Base-by-base conservation (phyloP, 2,113 vertebrate genomes). In the Gopherus evgoodei region DNA sequence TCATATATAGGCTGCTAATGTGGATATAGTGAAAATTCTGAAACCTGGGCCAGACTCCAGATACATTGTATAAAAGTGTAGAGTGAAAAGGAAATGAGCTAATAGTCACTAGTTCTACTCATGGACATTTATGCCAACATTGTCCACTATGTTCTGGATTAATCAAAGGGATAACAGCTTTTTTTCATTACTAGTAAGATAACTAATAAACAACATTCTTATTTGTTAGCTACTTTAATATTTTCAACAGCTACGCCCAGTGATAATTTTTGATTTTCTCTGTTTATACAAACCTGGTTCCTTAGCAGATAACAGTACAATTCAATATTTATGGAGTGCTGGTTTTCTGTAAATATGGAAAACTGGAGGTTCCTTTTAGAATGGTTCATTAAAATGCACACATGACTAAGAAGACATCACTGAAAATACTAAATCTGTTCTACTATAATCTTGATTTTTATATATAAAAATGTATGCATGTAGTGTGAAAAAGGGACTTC, bases 161-260 rank as follows among this genome's bases (percentile, higher is more conserved):
- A 97, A 96, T 97, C 94, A 97, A 96, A 97, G 52, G 84, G 5
- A 1, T 97, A 97, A 95, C 97, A 97, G 96, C 94, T 96, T 97
- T 96, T 89, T 97, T 95, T 97, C 96, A 97, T 97, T 97, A 96
- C 92, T 89, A 82, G 96, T 94, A 92, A 93, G 95, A 95, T 97
- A 97, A 96, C 93, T 93, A 97, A 96, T 97, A 97, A 97, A 97
- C 95, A 97, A 97, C 96, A 97, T 96, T 97, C 95, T 94, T 97
- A 92, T 97, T 97, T 97, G 96, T 96, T 96, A 95, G 92, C 94
- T 96, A 76, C 38, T 65, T 80, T 95, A 95, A 97, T 95, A 91
- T 96, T 97, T 95, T 95, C 89, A 91, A 87, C 96, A 97, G 88
- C 87, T 96, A 93, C 54, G 86, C 50, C 42, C 59, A 90, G 90